phyloP scores from a whole-genome alignment of 2,888 invertebrate species.

The Nysson spinosus region DNA sequence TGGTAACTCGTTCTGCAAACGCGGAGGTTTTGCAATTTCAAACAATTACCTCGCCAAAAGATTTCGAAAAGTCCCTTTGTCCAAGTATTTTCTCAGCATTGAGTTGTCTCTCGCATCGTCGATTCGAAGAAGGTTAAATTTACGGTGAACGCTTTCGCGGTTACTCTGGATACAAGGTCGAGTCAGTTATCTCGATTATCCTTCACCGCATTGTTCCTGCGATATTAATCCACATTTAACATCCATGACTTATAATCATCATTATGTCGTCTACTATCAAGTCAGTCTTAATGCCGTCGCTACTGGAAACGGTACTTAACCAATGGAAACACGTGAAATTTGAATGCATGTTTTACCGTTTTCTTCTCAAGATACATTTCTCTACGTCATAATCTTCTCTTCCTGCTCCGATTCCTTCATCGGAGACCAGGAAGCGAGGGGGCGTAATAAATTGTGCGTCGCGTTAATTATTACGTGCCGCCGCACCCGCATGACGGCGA shows the following conservation, averaged over 20 bases:
- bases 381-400: conserved; percentile 16
- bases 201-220: conserved; percentile 4
- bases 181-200: conserved; percentile 3
- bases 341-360: too few species aligned
- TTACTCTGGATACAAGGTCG: conserved; percentile 33
- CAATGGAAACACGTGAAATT: too few species aligned
- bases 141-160: conserved; percentile 7
- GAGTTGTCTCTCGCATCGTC: conserved; percentile 27
- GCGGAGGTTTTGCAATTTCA: conserved; percentile 21
- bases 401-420: conserved; percentile 34
- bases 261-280: too few species aligned
- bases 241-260: background rate
- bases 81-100: conserved; percentile 14
- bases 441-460: conserved; percentile 42
- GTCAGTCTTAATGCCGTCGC: too few species aligned
- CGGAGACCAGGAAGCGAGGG: conserved; percentile 22
- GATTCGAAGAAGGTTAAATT: conserved; percentile 40
- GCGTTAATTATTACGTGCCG: conserved; percentile 48
- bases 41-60: background rate
- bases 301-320: too few species aligned
- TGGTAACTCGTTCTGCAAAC: background rate
- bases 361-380: background rate
- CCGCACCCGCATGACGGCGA: conserved; percentile 51
- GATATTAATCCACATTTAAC: background rate
- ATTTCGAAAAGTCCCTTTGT: conserved; percentile 41